Conservation (phyloP, 2,888 invertebrate species). For the Plebejus argus region DNA sequence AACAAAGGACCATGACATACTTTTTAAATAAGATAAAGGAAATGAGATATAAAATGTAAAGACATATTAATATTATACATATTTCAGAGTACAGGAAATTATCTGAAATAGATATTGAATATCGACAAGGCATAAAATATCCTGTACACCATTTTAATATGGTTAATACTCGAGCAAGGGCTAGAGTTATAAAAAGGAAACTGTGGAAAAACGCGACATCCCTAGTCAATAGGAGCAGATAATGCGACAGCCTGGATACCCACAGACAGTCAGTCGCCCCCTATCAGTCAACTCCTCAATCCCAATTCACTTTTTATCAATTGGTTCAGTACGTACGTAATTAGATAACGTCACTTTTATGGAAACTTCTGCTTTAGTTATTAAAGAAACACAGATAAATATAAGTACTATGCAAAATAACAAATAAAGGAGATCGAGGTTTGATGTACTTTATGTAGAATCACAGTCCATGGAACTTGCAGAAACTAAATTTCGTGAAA, state of each 20-base stretch:
- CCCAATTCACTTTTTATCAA: conserved; percentile 1
- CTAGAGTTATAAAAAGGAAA: too few species aligned
- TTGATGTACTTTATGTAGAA: background rate
- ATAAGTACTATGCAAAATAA: too few species aligned
- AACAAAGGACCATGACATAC: background rate
- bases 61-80: background rate
- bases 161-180: too few species aligned
- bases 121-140: background rate
- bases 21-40: too few species aligned
- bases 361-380: background rate
- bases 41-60: too few species aligned
- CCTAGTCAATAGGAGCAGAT: background rate
- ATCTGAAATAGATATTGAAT: too few species aligned
- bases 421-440: background rate
- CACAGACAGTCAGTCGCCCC: conserved; percentile 26
- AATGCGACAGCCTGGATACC: conserved; percentile 9
- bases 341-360: background rate
- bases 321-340: background rate
- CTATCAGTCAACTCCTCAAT: background rate
- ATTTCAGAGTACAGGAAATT: background rate
- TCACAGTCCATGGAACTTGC: too few species aligned
- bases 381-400: background rate
- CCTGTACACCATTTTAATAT: background rate
- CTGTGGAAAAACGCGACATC: conserved; percentile 2
- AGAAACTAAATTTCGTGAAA: too few species aligned